These are phyloP conservation scores for Accipiter virgatus DNA, from an alignment of 2,113 vertebrate genomes.

Conservation along the genomic window DNA sequence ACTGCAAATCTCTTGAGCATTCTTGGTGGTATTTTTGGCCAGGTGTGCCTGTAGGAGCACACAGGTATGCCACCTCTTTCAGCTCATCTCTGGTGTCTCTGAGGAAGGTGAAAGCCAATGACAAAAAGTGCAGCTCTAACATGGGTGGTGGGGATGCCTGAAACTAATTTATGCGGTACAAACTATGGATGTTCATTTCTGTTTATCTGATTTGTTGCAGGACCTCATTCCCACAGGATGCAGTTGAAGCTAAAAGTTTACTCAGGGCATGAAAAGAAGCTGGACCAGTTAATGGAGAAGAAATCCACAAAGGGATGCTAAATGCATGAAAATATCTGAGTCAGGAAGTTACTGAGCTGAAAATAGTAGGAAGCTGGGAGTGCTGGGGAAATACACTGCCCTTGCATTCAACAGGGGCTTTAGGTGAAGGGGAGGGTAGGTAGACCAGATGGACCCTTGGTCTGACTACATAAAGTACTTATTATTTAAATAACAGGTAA, in stretches of 20 bases:
- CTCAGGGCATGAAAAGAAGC: neutral
- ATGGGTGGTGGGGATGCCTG: neutral
- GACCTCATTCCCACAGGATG: neutral
- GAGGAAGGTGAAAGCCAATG: neutral
- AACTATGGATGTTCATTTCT: neutral
- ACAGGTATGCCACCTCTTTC: neutral
- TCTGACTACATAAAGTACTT: neutral
- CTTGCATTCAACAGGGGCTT: neutral
- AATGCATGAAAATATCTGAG: neutral
- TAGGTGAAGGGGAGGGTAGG: neutral
- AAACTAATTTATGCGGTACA: neutral
- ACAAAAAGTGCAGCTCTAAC: neutral
- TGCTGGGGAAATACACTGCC: neutral
- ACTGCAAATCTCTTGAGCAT: neutral
- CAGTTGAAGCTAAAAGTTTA: neutral
- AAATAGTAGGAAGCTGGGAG: neutral
- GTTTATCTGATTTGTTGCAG: neutral
- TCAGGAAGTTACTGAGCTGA: neutral
- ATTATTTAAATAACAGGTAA: neutral
- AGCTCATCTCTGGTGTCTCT: neutral
- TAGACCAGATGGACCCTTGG: neutral
- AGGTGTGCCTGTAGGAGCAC: neutral
- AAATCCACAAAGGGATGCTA: neutral
- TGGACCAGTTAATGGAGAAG: neutral
- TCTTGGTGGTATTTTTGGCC: neutral